A percentile compares a stretch with the other conserved stretches of the same genome.
Conservation (phyloP, 35 echinoderm and acorn worm species). For the Apostichopus japonicus region DNA sequence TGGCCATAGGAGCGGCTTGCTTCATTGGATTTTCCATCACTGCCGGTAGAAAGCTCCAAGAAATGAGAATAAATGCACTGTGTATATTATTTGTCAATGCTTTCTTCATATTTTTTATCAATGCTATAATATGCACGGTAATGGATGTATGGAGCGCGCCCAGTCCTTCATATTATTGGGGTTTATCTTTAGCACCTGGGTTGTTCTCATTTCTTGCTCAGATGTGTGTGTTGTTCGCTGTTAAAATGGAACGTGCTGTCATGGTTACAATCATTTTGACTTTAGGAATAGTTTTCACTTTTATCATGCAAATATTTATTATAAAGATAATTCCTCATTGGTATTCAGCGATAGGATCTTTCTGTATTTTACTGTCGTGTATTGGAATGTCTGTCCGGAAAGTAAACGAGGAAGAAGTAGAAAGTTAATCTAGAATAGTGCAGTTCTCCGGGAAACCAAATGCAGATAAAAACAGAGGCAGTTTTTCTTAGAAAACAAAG, state of each 20-base stretch:
- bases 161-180: slow-evolving; percentile 1
- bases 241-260: slow-evolving; percentile 32
- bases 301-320: slow-evolving; percentile 33
- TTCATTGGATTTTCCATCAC: slow-evolving; percentile 1
- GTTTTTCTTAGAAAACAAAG: too few species aligned
- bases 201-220: slow-evolving; percentile 29
- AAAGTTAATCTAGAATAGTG: too few species aligned
- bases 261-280: slow-evolving; percentile 28
- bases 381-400: slow-evolving; percentile 35
- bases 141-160: slow-evolving; percentile 19
- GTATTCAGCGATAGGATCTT: slow-evolving; percentile 32
- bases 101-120: neutral
- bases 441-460: too few species aligned
- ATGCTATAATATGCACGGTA: slow-evolving; percentile 7
- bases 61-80: neutral
- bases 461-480: too few species aligned
- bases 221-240: neutral
- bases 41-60: neutral
- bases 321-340: slow-evolving; percentile 26
- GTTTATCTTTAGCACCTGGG: neutral
- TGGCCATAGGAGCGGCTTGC: neutral
- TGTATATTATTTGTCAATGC: neutral
- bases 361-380: neutral
- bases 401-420: neutral
- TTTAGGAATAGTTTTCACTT: slow-evolving; percentile 28